Conservation (phyloP, 2,113 vertebrate species). For the Murina feae region DNA sequence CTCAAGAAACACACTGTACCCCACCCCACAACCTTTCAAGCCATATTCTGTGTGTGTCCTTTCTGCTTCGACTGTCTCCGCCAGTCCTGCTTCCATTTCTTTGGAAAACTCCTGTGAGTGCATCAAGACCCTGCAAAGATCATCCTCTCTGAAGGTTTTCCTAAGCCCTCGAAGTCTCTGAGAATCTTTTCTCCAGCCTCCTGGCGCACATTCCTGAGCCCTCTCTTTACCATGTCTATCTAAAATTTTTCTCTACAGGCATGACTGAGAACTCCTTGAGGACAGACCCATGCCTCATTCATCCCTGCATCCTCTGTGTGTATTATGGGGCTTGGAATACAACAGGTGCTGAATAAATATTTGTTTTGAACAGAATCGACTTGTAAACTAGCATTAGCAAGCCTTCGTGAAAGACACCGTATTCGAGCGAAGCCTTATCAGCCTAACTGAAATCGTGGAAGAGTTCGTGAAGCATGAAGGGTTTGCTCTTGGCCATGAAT, state of each 20-base stretch:
- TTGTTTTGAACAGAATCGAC: neutral
- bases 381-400: neutral
- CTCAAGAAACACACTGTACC: neutral
- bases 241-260: neutral
- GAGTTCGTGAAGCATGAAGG: neutral
- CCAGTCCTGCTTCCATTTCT: neutral
- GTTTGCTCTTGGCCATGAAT: neutral
- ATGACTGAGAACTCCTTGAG: neutral
- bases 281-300: neutral
- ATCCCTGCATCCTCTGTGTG: neutral
- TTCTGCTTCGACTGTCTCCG: neutral
- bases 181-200: neutral
- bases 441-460: neutral
- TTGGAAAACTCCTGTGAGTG: neutral
- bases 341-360: neutral
- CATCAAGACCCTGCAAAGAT: neutral
- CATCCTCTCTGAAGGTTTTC: neutral
- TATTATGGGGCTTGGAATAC: neutral
- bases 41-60: rapidly evolving
- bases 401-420: neutral
- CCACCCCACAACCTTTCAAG: neutral
- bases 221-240: neutral
- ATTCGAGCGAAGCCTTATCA: neutral
- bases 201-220: neutral
- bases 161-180: neutral